Conservation (phyloP, 1,140 invertebrate species). For the Spodoptera litura region DNA sequence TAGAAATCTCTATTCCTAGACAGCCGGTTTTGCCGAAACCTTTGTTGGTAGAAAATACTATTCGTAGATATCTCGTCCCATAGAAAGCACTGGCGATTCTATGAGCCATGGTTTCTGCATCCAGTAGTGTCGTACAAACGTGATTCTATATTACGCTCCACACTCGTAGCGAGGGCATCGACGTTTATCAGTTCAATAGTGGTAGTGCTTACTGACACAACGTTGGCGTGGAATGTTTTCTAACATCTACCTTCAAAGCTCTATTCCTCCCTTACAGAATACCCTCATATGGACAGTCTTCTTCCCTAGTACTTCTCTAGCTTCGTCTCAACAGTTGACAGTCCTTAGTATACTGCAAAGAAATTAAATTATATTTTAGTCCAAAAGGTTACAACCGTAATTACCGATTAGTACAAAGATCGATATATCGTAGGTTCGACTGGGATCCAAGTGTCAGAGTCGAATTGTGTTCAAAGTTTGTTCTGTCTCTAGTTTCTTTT, state of each 20-base stretch:
- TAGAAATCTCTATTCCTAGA: too few relatives aligned
- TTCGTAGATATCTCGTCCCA: too few relatives aligned
- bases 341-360: constrained; percentile 70
- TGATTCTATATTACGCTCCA: too few relatives aligned
- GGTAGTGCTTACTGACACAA: not conserved
- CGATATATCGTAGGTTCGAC: not conserved
- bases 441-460: too few relatives aligned
- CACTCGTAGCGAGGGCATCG: not conserved
- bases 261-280: constrained; percentile 3
- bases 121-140: too few relatives aligned
- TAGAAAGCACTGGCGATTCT: too few relatives aligned
- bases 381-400: too few relatives aligned
- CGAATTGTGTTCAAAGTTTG: too few relatives aligned
- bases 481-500: too few relatives aligned
- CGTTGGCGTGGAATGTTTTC: constrained; percentile 20
- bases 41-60: too few relatives aligned
- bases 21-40: too few relatives aligned
- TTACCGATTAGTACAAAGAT: not conserved
- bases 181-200: not conserved
- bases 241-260: constrained; percentile 9
- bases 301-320: constrained; percentile 4
- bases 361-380: constrained; percentile 44
- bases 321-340: constrained; percentile 66
- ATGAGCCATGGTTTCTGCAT: too few relatives aligned
- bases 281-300: constrained; percentile 31